Base-by-base conservation (phyloP, 2,888 invertebrate genomes). In the Thera obeliscata region DNA sequence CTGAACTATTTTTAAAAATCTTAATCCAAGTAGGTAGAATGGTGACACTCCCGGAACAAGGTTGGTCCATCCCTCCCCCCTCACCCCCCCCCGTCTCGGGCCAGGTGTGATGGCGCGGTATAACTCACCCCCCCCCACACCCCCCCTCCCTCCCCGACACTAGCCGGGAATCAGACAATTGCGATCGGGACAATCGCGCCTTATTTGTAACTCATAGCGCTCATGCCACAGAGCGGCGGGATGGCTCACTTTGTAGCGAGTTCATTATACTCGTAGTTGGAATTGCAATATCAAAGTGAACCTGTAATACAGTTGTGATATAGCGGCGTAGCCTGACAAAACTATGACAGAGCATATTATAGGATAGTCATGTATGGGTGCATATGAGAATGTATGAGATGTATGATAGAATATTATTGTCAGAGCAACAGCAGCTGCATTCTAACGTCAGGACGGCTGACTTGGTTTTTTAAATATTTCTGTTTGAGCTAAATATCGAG, bases 101-200 rank as follows among this genome's bases (percentile, higher is more conserved):
- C 36, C 62, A 56, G 54, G 43, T 61, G 58, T 50, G 56, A 61
- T 36, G 12, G 46, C 56, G 61, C 2, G 50, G 54, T 35, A 54
- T 61, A 61, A 43, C 54, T 56, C 61, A 66, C 62, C 55, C 12
- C 56, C 43, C 56, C 22, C 12, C 8, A 6, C 33, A 12, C 58
- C 8, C 38, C 11, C 55, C 56, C n/a, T 3, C 49, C n/a, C 5
- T 3, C 43, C 12, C 41, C 49, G 11, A 9, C 46, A 9, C n/a
- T 2, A 43, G 48, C 0, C 43, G 7, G 35, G 35, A 52, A 54
- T 11, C 38, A 48, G 61, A 54, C 59, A 66, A 68, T 71, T 61
- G 58, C 56, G 64, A 65, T 60, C 49, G 49, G 41, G 66, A 68
- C 66, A 67, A 71, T 71, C 60, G 56, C 62, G 57, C 58, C 69